phyloP scores from a whole-genome alignment of 2,797 vertebrate species.

The Pteropus rufus region DNA sequence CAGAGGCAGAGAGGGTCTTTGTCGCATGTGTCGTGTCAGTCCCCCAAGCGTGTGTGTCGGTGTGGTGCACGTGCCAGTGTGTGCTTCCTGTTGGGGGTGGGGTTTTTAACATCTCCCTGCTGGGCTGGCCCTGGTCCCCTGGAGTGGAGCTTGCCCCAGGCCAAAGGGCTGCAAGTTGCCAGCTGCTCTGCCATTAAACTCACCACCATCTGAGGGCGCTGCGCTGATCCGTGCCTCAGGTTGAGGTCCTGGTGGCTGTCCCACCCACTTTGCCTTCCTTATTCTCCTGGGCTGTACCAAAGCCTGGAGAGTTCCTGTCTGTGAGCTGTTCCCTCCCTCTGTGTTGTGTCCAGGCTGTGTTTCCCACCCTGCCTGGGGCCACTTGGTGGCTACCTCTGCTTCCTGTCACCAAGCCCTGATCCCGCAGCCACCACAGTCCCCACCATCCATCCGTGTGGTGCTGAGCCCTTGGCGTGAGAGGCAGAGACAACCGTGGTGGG shows the following conservation, averaged over 20 bases:
- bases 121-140: not conserved
- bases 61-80: not conserved
- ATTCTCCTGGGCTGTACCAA: not conserved
- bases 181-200: slow-evolving; percentile 61
- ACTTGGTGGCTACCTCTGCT: not conserved
- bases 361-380: not conserved
- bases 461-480: not conserved
- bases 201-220: not conserved
- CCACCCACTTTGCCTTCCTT: not conserved
- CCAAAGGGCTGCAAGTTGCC: not conserved
- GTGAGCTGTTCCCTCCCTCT: not conserved
- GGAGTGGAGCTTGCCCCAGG: not conserved
- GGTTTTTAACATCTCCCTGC: not conserved
- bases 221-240: not conserved
- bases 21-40: not conserved
- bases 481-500: not conserved
- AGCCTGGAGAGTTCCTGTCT: not conserved
- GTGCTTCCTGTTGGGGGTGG: not conserved
- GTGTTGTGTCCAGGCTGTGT: not conserved
- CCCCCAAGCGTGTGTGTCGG: not conserved
- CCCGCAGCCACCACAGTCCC: not conserved
- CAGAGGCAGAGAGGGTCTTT: slow-evolving; percentile 41
- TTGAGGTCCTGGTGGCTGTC: not conserved
- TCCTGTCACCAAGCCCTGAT: not conserved
- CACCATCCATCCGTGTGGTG: rapidly evolving